A percentile compares a stretch with the other conserved stretches of the same genome.
Conservation (phyloP, 37 sponge, comb jelly and placozoan species). For the Tethya wilhelma region DNA sequence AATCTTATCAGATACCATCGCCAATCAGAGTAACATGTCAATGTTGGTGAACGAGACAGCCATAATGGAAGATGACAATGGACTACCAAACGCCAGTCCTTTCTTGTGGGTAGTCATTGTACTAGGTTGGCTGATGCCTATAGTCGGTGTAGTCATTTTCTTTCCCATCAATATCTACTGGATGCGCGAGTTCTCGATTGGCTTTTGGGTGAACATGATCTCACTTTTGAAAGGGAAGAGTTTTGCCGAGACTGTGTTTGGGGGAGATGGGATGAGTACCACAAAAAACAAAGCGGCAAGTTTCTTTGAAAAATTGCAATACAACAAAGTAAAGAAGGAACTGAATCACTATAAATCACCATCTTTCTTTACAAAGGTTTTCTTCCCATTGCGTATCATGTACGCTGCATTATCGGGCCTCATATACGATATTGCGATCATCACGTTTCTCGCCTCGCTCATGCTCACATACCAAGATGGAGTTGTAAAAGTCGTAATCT, state of each 20-base stretch:
- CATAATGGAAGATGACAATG: no score
- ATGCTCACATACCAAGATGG: constrained; percentile 11
- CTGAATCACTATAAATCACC: constrained; percentile 6
- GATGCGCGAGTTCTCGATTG: constrained; percentile 45
- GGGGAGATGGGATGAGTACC: background rate
- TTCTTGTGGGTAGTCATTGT: constrained; percentile 28
- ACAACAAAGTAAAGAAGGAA: constrained; percentile 24
- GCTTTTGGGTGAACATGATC: constrained; percentile 58
- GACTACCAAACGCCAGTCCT: no score
- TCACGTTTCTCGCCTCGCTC: constrained; percentile 28
- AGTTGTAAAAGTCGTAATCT: background rate
- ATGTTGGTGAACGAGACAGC: no score
- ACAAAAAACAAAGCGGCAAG: constrained; percentile 14
- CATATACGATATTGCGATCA: constrained; percentile 11
- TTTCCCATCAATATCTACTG: constrained; percentile 56
- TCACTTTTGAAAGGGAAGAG: constrained; percentile 32
- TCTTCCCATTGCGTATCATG: constrained; percentile 16
- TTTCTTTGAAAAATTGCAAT: constrained; percentile 26
- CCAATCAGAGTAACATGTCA: no score
- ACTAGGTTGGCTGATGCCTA: constrained; percentile 36
- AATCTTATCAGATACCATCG: background rate
- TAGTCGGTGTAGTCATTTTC: constrained; percentile 27
- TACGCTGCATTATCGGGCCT: background rate
- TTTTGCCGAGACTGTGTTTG: constrained; percentile 56
- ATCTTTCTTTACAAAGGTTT: constrained; percentile 6